Evolutionary conservation across 2,888 invertebrate species (phyloP), one percentile per base, ranked within the genome.

Genomic region (Agelastica alni): DNA sequence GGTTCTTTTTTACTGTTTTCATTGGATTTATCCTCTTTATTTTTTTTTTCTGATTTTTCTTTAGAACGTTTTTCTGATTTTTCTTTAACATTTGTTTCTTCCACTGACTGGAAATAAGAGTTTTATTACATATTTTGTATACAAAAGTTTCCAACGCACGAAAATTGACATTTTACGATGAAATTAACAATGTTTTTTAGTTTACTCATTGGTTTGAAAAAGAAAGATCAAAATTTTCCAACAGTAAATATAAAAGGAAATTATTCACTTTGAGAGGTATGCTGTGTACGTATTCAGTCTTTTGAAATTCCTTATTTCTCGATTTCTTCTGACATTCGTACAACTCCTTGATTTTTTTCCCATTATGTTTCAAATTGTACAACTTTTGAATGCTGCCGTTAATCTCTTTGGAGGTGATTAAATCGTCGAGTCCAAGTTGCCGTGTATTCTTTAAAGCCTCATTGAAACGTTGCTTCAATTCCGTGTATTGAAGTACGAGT

Each of bases 311-410:
- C 12, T 62, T 67, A 2, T 41, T 64, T 20, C 64, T 60, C 0
- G 68, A 54, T 12, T 59, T 56, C 32, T 69, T 67, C 45, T 73
- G 71, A 7, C 63, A 62, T 3, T 62, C 57, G 42, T 67, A 69
- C 9, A 73, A 46, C 36, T 70, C 66, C 36, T 62, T 66, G 14
- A 72, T 70, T 51, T 67, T 70, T 26, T 60, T 53, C 1, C 73
- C 73, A 44, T 63, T 67, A 18, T 68, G 61, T 43, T 66, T 64
- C 20, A 72, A 54, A 3, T 61, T 61, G 48, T 69, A 72, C 34
- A 73, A 57, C 7, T 58, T 53, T 17, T 65, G 34, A 22, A 71
- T 63, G 3, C 48, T 48, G 0, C 60, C 56, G 10, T 56, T 52
- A 17, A 73, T 63, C 14, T 66, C 61, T 42, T 69, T 54, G 0